Evolutionary conservation across 2,113 vertebrate species (phyloP).

Genomic region (Triplophysa tibetana): DNA sequence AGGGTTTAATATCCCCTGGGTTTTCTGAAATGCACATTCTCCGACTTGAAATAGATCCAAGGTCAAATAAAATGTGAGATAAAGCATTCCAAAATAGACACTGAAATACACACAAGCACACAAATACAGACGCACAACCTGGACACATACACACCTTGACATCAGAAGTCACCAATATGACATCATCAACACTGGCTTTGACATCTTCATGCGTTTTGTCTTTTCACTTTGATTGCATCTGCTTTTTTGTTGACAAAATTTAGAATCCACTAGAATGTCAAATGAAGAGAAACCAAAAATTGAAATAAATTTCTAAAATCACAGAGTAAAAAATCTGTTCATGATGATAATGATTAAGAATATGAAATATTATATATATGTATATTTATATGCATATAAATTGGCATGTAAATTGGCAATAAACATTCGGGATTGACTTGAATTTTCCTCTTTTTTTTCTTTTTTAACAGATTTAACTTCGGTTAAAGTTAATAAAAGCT

Average conservation of each 20-base stretch:
- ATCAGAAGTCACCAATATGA: conserved; percentile 71
- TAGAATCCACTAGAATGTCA: conserved; percentile 65
- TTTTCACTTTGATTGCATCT: conserved; percentile 71
- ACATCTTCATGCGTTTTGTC: conserved; percentile 69
- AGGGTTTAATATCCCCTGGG: conserved; percentile 39
- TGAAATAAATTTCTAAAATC: conserved; percentile 53
- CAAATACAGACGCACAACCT: conserved; percentile 65
- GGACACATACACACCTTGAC: conserved; percentile 67
- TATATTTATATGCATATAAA: conserved; percentile 37
- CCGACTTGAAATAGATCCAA: conserved; percentile 28
- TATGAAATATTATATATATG: conserved; percentile 31
- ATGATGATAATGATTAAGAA: conserved; percentile 51
- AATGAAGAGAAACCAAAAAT: conserved; percentile 63
- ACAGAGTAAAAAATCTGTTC: conserved; percentile 58
- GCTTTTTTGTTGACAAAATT: conserved; percentile 67
- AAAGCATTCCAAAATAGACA: conserved; percentile 66
- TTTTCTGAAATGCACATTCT: conserved; percentile 55
- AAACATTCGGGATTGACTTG: conserved; percentile 46
- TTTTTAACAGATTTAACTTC: conserved; percentile 43
- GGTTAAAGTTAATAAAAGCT: conserved; percentile 44
- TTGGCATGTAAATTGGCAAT: conserved; percentile 34
- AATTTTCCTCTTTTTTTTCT: not conserved
- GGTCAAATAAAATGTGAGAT: conserved; percentile 58
- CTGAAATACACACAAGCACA: conserved; percentile 61
- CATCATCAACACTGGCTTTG: conserved; percentile 68